A percentile compares a stretch with the other conserved stretches of the same genome.
phyloP scores from a whole-genome alignment of 2,797 vertebrate species.

The Champsocephalus esox region DNA sequence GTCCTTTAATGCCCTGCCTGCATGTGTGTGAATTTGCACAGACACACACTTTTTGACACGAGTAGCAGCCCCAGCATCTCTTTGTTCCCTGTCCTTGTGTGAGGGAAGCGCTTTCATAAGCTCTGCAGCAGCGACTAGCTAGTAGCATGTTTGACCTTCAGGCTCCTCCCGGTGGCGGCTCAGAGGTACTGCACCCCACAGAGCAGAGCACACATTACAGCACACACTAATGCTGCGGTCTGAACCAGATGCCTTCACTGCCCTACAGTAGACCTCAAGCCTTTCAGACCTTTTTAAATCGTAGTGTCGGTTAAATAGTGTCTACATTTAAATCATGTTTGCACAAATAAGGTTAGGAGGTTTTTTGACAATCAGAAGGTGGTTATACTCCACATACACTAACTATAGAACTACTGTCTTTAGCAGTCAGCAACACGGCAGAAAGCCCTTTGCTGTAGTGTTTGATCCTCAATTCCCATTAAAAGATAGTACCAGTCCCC shows the following conservation, averaged over 20 bases:
- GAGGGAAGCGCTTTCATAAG: slow-evolving; percentile 79
- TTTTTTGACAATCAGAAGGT: neutral
- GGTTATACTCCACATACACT: neutral
- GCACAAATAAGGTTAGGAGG: neutral
- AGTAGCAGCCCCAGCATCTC: slow-evolving; percentile 76
- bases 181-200: slow-evolving; percentile 55
- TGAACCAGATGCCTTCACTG: slow-evolving; percentile 35
- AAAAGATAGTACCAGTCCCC: slow-evolving; percentile 36
- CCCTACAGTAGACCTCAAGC: neutral
- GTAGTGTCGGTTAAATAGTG: neutral
- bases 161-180: slow-evolving; percentile 75
- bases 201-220: slow-evolving; percentile 8
- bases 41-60: slow-evolving; percentile 45
- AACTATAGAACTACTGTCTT: neutral
- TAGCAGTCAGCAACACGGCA: neutral
- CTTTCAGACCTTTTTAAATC: neutral
- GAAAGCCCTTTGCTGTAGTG: neutral
- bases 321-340: neutral
- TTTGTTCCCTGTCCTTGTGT: slow-evolving; percentile 84
- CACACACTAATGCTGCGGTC: slow-evolving; percentile 8
- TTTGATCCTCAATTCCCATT: slow-evolving; percentile 13
- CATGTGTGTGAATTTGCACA: slow-evolving; percentile 48
- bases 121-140: slow-evolving; percentile 72
- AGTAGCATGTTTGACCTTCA: slow-evolving; percentile 82
- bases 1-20: slow-evolving; percentile 64